Conservation (phyloP, 2,888 invertebrate species). For the Ectobius pallidus region DNA sequence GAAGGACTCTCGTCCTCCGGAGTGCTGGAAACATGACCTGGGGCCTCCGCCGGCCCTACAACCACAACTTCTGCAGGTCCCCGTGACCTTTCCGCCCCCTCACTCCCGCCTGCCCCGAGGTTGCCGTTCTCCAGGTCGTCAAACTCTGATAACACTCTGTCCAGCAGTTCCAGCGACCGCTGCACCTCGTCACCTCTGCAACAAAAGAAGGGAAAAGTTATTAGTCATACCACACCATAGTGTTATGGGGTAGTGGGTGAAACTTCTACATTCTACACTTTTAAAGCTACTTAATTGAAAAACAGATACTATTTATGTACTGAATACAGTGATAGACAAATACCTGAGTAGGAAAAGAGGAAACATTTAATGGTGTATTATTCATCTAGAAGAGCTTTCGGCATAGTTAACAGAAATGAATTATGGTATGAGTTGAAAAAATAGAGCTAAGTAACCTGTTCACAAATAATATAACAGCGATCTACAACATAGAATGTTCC, state of each 20-base stretch:
- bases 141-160: slow-evolving; percentile 89
- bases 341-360: too few species aligned
- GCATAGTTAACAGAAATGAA: too few species aligned
- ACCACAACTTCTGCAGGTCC: slow-evolving; percentile 25
- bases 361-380: too few species aligned
- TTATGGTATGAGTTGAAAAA: too few species aligned
- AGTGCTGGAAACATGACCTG: slow-evolving; percentile 49
- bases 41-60: slow-evolving; percentile 42
- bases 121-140: slow-evolving; percentile 75
- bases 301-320: too few species aligned
- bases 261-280: neutral
- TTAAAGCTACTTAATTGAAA: neutral
- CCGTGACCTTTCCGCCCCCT: slow-evolving; percentile 32
- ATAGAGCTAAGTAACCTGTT: too few species aligned
- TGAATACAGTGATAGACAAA: too few species aligned
- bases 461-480: too few species aligned
- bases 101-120: slow-evolving; percentile 54
- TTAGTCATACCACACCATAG: neutral
- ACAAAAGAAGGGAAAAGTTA: slow-evolving; percentile 46
- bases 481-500: too few species aligned
- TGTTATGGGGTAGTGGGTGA: neutral
- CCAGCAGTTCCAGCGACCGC: slow-evolving; percentile 84
- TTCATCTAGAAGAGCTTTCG: too few species aligned
- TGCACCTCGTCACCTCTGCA: slow-evolving; percentile 86
- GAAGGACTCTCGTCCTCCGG: slow-evolving; percentile 76